Evolutionary conservation across 2,888 invertebrate genomes (phyloP).

Genomic region (Athripsodes cinereus): DNA sequence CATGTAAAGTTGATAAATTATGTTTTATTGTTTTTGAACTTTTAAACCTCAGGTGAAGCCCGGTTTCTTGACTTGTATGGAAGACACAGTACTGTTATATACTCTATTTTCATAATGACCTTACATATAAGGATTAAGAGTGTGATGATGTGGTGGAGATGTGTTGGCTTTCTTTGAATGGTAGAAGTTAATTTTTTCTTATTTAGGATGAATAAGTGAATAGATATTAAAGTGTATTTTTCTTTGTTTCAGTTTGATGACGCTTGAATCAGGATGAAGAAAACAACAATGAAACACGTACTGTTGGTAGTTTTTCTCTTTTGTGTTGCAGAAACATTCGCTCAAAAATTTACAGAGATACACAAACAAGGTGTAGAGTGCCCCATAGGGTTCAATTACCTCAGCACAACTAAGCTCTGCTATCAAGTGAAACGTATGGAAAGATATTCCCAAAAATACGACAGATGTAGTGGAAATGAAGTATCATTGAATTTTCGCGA

Average conservation of each 20-base stretch:
- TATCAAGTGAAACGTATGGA: conserved; percentile 43
- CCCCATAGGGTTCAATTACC: conserved; percentile 40
- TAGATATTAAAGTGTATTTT: not conserved
- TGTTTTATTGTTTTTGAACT: too few relatives aligned
- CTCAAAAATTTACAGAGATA: not conserved
- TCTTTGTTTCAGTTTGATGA: not conserved
- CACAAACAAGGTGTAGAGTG: conserved; percentile 30
- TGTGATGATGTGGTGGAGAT: too few relatives aligned
- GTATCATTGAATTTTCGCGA: conserved; percentile 16
- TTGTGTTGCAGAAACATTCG: not conserved
- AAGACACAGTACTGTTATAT: too few relatives aligned
- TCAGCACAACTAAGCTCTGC: conserved; percentile 34
- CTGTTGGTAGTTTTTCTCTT: not conserved
- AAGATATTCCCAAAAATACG: conserved; percentile 37
- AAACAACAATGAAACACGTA: not conserved
- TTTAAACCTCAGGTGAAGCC: too few relatives aligned
- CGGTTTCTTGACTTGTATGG: too few relatives aligned
- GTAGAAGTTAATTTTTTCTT: too few relatives aligned
- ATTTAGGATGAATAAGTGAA: too few relatives aligned
- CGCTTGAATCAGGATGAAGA: not conserved
- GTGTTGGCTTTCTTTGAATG: too few relatives aligned
- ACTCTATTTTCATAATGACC: too few relatives aligned
- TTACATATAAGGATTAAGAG: too few relatives aligned
- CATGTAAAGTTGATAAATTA: too few relatives aligned
- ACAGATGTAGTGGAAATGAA: conserved; percentile 40